Percentiles rank a stretch among this genome's conserved stretches.
phyloP scores from a whole-genome alignment of 2,797 vertebrate species.

The Lutjanus campechanus region DNA sequence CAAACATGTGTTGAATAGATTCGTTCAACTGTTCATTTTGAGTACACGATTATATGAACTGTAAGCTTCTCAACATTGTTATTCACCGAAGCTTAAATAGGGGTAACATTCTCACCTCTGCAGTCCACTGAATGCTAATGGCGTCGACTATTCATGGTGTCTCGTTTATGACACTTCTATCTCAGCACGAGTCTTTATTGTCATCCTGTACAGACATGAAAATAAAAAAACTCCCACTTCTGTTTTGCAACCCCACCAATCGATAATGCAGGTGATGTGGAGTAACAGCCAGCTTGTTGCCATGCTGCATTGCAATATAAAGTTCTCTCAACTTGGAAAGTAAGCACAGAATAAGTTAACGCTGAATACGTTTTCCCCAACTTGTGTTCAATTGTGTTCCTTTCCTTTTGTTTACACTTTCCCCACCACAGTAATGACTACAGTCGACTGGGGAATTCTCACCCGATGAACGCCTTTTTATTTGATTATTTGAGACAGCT shows the following conservation, averaged over 20 bases:
- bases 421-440: conserved; percentile 39
- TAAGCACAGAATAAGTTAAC: conserved; percentile 15
- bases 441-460: conserved; percentile 30
- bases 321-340: conserved; percentile 28
- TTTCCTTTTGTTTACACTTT: conserved; percentile 52
- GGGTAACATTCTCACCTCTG: conserved; percentile 46
- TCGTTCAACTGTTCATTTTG: conserved; percentile 34
- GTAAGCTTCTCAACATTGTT: conserved; percentile 14
- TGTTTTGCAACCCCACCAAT: background rate
- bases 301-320: conserved; percentile 4
- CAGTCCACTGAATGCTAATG: conserved; percentile 44
- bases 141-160: conserved; percentile 46
- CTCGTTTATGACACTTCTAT: conserved; percentile 24
- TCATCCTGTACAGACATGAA: conserved; percentile 15
- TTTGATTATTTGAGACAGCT: conserved; percentile 70
- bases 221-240: conserved; percentile 20
- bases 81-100: conserved; percentile 33
- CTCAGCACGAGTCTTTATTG: conserved; percentile 34
- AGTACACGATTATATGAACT: conserved; percentile 44
- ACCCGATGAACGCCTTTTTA: conserved; percentile 46
- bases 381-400: conserved; percentile 27
- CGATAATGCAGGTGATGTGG: background rate
- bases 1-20: conserved; percentile 26
- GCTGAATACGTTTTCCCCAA: conserved; percentile 19
- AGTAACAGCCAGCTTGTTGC: conserved; percentile 12